Percentiles rank a stretch among this genome's conserved stretches.
These are phyloP conservation scores for Condylura cristata DNA, from an alignment of 2,113 vertebrate genomes.

Conservation along the genomic window DNA sequence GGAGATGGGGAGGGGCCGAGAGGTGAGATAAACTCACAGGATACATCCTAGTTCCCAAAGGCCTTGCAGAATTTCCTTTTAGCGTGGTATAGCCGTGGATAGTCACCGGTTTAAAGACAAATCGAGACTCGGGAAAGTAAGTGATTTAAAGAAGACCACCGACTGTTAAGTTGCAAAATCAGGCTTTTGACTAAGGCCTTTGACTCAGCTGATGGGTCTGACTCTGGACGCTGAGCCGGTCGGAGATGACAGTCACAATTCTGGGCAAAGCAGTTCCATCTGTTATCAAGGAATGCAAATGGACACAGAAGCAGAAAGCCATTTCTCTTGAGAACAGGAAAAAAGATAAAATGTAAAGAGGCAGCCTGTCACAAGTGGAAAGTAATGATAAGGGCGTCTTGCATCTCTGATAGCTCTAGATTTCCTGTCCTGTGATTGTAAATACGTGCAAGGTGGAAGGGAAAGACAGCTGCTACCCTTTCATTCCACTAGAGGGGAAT, in stretches of 20 bases:
- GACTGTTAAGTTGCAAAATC: not conserved
- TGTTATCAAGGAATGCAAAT: not conserved
- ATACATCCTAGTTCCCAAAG: not conserved
- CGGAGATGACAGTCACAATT: not conserved
- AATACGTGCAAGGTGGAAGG: not conserved
- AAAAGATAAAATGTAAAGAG: not conserved
- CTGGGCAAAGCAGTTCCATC: too few relatives aligned
- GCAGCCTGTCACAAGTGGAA: not conserved
- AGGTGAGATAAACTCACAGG: not conserved
- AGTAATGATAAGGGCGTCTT: not conserved
- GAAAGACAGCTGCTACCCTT: not conserved
- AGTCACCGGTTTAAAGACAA: not conserved
- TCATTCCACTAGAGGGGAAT: conserved; percentile 79
- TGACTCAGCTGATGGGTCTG: not conserved
- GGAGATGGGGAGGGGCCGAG: fast-evolving
- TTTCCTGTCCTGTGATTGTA: not conserved
- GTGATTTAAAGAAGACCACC: not conserved
- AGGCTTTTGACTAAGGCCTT: not conserved
- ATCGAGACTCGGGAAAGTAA: not conserved
- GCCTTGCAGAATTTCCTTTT: not conserved
- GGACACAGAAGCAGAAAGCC: not conserved
- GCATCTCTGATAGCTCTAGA: not conserved
- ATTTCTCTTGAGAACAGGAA: not conserved
- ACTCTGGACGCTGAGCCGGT: not conserved
- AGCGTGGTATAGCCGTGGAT: not conserved